phyloP scores from a whole-genome alignment of 2,113 vertebrate species.

The Entelurus aequoreus region DNA sequence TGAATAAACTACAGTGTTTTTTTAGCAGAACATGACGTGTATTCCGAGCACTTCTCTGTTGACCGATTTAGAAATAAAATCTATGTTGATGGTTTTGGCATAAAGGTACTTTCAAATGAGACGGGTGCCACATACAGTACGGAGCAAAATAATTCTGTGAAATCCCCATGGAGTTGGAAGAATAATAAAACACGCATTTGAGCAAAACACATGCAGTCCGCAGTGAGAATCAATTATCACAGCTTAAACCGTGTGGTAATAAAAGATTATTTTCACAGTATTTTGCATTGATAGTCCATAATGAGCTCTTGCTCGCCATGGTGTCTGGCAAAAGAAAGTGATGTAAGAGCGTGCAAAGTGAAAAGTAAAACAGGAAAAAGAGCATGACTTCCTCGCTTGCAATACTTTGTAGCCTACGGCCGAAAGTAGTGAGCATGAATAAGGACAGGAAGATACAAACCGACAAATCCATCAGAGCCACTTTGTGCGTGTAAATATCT shows the following conservation, averaged over 20 bases:
- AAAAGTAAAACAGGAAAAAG: background rate
- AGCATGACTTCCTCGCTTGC: background rate
- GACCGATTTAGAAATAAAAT: too few species aligned
- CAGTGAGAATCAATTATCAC: conserved; percentile 10
- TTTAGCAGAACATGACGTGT: background rate
- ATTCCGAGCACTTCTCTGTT: background rate
- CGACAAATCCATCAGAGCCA: background rate
- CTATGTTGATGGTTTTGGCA: too few species aligned
- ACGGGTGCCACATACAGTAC: too few species aligned
- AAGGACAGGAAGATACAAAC: background rate
- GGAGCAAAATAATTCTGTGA: too few species aligned
- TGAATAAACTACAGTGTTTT: background rate
- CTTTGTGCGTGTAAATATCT: background rate
- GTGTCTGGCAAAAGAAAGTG: conserved; percentile 16
- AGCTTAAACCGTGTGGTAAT: conserved; percentile 9
- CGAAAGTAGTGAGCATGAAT: background rate
- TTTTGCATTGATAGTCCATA: conserved; percentile 22
- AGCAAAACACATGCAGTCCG: background rate
- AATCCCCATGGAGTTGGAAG: too few species aligned
- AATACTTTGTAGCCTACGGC: background rate
- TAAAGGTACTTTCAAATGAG: too few species aligned
- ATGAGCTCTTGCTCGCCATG: conserved; percentile 12
- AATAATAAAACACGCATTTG: background rate
- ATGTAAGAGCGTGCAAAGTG: conserved; percentile 10
- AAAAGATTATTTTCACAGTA: conserved; percentile 11